Evolutionary conservation across 2,113 vertebrate species (phyloP), one percentile per base, ranked within the genome.

Genomic region (Mesocricetus auratus): DNA sequence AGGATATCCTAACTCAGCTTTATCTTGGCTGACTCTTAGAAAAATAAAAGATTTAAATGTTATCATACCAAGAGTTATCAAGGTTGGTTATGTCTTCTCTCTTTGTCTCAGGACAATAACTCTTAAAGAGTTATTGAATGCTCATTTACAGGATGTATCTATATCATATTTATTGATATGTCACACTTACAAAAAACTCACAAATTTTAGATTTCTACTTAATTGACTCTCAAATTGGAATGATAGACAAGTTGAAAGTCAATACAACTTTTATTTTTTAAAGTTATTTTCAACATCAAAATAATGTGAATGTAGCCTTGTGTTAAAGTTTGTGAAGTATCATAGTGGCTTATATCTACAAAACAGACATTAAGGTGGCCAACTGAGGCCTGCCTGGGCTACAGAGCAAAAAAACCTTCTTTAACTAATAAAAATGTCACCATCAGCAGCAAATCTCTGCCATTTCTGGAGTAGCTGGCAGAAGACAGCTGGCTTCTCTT

Each of bases 171-270:
- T 81, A 69, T 42, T 45, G 39, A 91, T 45, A 89, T 60, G 85
- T 47, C 29, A 3, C 42, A 91, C 53, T 87, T n/a, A 33, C 4
- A 91, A 89, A 83, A 93, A 77, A 94, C 78, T 33, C 15, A 24
- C 19, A 21, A 3, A 21, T 62, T 89, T 74, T 26, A 56, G 19
- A 17, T 42, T 12, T 68, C 64, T 86, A 17, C 13, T 87, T 60
- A 91, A 50, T 69, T 88, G 71, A 53, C 77, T 91, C 91, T 36
- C 85, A 97, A 83, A 58, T 33, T 83, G 11, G 7, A 92, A 74
- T 58, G 50, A 39, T 26, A 62, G 60, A n/a, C 0, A 3, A 10
- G n/a, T n/a, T 83, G 75, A 19, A n/a, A 86, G 47, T 64, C 64
- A 79, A 56, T 9, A n/a, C 39, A 47, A 53, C 29, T 86, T 92